Evolutionary conservation across 2,888 invertebrate genomes (phyloP), one percentile per base, ranked within the genome.

Genomic region (Autographa gamma): DNA sequence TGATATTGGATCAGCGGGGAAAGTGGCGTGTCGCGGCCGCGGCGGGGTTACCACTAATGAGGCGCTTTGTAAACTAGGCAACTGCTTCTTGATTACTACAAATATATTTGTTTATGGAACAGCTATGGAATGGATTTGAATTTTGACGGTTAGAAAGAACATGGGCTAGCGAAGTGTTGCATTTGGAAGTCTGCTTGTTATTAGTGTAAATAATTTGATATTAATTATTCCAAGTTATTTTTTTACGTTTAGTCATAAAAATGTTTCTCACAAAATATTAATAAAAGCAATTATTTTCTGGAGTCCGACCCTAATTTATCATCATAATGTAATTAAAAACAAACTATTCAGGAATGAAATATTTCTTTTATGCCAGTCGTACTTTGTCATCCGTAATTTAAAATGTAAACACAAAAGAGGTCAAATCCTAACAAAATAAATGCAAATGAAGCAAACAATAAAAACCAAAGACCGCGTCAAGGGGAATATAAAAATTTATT

Each of bases 401-500:
- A 32, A 66, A 63, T 25, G 60, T 34, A 63, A 74, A 67, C 48
- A 70, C 77, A 71, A 70, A 75, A 60, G 74, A 79, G 69, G 70
- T 71, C 70, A 66, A 73, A 81, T 77, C 72, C 69, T 75, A 70
- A 64, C 68, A 66, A 73, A 76, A 81, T 80, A 82, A 84, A 88
- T 83, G 83, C 83, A 85, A 84, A 88, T 86, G 85, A 86, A 80
- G 66, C 79, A 32, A 81, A 86, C 81, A 87, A 90, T 91, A 91
- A 91, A 90, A 91, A 88, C 76, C 81, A 77, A 88, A 82, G 85
- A 85, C 85, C 79, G 79, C 88, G 84, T 88, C 88, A 88, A 88
- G 78, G 83, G 81, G 82, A 81, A 76, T 85, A 93, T 92, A 92
- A 92, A 93, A 93, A 91, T 88, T 92, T 91, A 93, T 93, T 89